Percentiles rank a stretch among this genome's conserved stretches.
Conservation (phyloP, 2,113 vertebrate species). For the Crotalus tigris region DNA sequence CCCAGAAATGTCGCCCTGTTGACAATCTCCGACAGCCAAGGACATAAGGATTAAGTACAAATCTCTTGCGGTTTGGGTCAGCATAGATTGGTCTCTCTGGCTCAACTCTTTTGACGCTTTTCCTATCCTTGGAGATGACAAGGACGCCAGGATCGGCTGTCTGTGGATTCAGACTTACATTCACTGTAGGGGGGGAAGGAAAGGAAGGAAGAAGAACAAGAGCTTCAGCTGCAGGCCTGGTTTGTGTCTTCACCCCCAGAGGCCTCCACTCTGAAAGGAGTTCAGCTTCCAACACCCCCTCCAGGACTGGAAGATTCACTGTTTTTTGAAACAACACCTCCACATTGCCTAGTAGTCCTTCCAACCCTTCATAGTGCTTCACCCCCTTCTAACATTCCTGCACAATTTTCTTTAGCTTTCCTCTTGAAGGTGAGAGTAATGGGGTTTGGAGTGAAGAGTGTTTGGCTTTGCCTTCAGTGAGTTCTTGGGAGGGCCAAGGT, state of each 20-base stretch:
- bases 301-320: neutral
- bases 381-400: no score
- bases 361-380: no score
- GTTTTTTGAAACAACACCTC: no score
- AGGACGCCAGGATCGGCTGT: neutral
- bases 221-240: neutral
- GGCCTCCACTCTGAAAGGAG: neutral
- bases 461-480: neutral
- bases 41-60: neutral
- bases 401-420: neutral
- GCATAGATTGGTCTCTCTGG: fast-evolving
- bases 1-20: neutral
- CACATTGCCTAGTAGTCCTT: no score
- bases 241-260: neutral
- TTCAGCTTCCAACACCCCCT: neutral
- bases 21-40: neutral
- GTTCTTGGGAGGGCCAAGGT: neutral
- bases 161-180: neutral
- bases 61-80: neutral
- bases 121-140: neutral
- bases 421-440: neutral
- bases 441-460: neutral
- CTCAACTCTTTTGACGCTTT: neutral
- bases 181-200: neutral
- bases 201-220: neutral